phyloP scores from a whole-genome alignment of 1,140 invertebrate genomes.

The Drosophila quadrilineata region DNA sequence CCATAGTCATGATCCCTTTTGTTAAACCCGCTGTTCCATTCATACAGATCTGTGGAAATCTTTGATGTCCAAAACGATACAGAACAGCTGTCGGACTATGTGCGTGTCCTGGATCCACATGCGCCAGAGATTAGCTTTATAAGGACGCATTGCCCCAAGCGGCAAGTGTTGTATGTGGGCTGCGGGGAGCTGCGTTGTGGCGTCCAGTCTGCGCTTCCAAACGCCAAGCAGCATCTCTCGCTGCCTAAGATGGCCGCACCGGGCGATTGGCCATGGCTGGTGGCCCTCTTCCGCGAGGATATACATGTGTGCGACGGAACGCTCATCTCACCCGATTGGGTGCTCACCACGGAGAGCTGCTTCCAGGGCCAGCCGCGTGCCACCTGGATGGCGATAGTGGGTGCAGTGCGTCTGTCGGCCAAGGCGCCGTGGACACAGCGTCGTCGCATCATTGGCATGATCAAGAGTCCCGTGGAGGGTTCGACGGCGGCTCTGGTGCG shows the following conservation, averaged over 20 bases:
- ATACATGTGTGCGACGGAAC: slow-evolving; percentile 94
- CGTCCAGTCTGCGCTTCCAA: slow-evolving; percentile 85
- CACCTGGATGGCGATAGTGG: slow-evolving; percentile 91
- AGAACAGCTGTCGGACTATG: slow-evolving; percentile 84
- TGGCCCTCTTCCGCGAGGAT: slow-evolving; percentile 90
- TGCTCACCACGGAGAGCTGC: slow-evolving; percentile 93
- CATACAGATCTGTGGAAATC: slow-evolving; percentile 82
- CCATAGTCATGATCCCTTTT: not conserved
- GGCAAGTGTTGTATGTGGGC: slow-evolving; percentile 89
- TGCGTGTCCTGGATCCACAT: slow-evolving; percentile 89
- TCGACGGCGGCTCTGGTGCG: slow-evolving; percentile 91
- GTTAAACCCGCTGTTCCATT: not conserved
- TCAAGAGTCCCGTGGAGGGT: slow-evolving; percentile 93
- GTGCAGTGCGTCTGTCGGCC: slow-evolving; percentile 88
- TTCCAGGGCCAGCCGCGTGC: slow-evolving; percentile 94
- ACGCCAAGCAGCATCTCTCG: slow-evolving; percentile 81
- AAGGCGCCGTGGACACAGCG: slow-evolving; percentile 94
- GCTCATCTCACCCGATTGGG: slow-evolving; percentile 89
- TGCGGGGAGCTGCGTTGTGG: slow-evolving; percentile 92
- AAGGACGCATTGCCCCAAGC: slow-evolving; percentile 87
- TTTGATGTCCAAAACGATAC: slow-evolving; percentile 84
- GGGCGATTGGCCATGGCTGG: slow-evolving; percentile 95
- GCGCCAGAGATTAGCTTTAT: slow-evolving; percentile 91
- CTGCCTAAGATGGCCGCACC: slow-evolving; percentile 87
- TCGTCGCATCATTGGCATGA: slow-evolving; percentile 90